A percentile compares a stretch with the other conserved stretches of the same genome.
phyloP scores from a whole-genome alignment of 2,888 invertebrate genomes.

The Lithophane semibrunnea region DNA sequence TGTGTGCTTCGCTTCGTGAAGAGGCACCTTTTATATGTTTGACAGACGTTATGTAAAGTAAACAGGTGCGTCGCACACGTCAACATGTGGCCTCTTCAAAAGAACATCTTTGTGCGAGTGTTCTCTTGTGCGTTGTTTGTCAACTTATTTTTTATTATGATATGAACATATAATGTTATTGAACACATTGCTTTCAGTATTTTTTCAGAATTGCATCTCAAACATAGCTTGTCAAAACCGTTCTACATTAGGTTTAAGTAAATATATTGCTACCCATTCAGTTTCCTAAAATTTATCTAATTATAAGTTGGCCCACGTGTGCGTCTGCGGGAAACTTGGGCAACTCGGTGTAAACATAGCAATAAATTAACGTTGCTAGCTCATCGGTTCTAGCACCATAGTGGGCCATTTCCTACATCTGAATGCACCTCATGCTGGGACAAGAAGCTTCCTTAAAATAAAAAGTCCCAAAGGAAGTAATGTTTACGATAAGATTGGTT shows the following conservation, averaged over 20 bases:
- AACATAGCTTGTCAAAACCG: constrained; percentile 4
- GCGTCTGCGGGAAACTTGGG: constrained; percentile 38
- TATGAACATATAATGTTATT: constrained; percentile 42
- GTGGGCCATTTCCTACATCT: constrained; percentile 52
- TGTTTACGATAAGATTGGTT: constrained; percentile 8
- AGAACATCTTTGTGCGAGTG: constrained; percentile 58
- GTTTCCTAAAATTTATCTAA: constrained; percentile 41
- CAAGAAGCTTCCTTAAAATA: constrained; percentile 12
- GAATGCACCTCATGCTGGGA: constrained; percentile 61
- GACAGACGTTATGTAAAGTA: constrained; percentile 83
- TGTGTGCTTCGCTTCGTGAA: constrained; percentile 71
- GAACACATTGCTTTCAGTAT: not conserved
- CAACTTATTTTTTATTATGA: constrained; percentile 53
- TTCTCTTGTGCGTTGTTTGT: constrained; percentile 59
- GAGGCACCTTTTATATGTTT: constrained; percentile 81
- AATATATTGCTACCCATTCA: constrained; percentile 14
- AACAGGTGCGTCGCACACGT: constrained; percentile 76
- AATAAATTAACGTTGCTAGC: constrained; percentile 58
- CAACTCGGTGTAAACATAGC: constrained; percentile 61
- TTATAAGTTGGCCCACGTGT: constrained; percentile 33
- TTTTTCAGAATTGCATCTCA: constrained; percentile 14
- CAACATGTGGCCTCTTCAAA: constrained; percentile 74
- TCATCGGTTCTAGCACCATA: constrained; percentile 45
- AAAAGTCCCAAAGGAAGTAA: constrained; percentile 1
- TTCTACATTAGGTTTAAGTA: not conserved